Base-by-base conservation (phyloP, 2,113 vertebrate species). In the Burhinus bistriatus region DNA sequence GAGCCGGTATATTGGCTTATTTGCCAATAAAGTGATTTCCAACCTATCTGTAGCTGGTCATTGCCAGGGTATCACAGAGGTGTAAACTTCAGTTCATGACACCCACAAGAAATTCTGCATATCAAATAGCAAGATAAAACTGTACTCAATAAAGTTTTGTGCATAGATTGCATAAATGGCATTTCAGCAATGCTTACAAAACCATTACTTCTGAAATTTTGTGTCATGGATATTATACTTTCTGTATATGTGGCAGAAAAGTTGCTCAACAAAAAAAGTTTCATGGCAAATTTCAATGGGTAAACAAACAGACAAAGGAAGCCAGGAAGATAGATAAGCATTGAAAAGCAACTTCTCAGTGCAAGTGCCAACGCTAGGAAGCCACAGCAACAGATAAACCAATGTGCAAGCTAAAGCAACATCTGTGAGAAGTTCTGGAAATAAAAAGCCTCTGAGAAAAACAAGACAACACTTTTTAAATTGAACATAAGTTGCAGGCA, bases 1-100 rank as follows among this genome's bases (percentile, higher is more conserved):
- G 8, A 82, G 9, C 1, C 59, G 36, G 8, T 44, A 38, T 52
- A 29, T 4, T 79, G 49, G 4, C 9, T 76, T 59, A 14, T 51
- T 84, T 89, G 29, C 34, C 34, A 58, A 6, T 13, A 36, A 38
- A 49, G 29, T 52, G 8, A 40, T 65, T 90, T 91, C 49, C 23
- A 51, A 1, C 9, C 30, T 66, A 14, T 51, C 32, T 42, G 9
- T 32, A 51, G 12, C 11, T 0, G 1, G 19, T 42, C 13, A 11
- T 5, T 55, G 8, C 3, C 38, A 75, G 12, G 19, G 25, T 58
- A 49, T 45, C 42, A 91, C 6, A 64, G 25, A 73, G 12, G 13
- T 44, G 10, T 44, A 68, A 81, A 71, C 51, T 64, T 78, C 42
- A 58, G 16, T 42, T 81, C 27, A 5, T 21, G 26, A 42, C 12